Evolutionary conservation across 2,113 vertebrate species (phyloP), one percentile per base, ranked within the genome.

Genomic region (Oryzias curvinotus): DNA sequence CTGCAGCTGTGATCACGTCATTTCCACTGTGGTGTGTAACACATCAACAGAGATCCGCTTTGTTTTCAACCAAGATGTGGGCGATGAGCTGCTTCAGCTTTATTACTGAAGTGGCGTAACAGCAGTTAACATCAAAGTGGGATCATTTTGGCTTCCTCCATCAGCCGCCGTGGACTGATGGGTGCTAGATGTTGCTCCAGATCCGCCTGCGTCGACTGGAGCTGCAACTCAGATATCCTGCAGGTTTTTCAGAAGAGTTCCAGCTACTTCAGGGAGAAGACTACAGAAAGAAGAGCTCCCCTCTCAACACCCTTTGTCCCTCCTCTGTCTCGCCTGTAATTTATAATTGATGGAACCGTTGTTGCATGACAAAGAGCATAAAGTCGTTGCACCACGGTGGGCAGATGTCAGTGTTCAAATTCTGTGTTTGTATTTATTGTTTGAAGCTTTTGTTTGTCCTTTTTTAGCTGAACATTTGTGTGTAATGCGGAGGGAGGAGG

Each of bases 271-370:
- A 25, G 70, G 55, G 75, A 81, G 63, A 36, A 83, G 66, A 83
- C 77, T 78, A 76, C 75, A 80, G 75, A 72, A 57, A 65, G 43
- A 59, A 78, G 75, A 79, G 78, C 72, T 74, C 63, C 60, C 67
- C 57, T 54, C 61, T 67, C 64, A 52, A 64, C 68, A 51, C 57
- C 70, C 75, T 71, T 62, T 53, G 65, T 81, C 68, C 72, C 72
- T 75, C 63, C 21, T 55, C 65, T 62, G 46, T 80, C 85, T 71
- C 59, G 62, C 49, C 57, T 86, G 52, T 89, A 59, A 90, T 90
- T 77, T 84, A 87, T 86, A 83, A 90, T 89, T 67, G 83, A 90
- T 90, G 75, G 65, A 67, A 76, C 76, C 73, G 77, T 85, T 86
- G 81, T 88, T 83, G 73, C 70, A 50, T 73, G 86, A 84, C 83